Evolutionary conservation across 2,888 invertebrate genomes (phyloP).

Genomic region (Biston stratarius): DNA sequence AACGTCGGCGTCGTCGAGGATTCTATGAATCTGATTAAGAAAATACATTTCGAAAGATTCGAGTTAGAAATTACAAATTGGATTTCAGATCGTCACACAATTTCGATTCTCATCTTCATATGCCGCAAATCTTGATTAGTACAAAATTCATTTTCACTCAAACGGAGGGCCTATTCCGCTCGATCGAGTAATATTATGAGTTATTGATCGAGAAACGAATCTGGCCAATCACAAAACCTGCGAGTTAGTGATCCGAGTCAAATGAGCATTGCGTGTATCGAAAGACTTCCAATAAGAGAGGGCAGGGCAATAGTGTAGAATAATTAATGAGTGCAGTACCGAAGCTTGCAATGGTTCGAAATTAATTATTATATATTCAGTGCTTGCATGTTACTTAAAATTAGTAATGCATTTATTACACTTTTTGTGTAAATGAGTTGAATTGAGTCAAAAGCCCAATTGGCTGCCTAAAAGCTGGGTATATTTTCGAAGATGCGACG

Average conservation of each 20-base stretch:
- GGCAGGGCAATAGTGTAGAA: slow-evolving; percentile 38
- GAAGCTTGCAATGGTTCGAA: slow-evolving; percentile 10
- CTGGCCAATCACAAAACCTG: slow-evolving; percentile 42
- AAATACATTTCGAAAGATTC: slow-evolving; percentile 14
- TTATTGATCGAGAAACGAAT: slow-evolving; percentile 47
- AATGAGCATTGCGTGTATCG: slow-evolving; percentile 74
- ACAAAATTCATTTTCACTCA: slow-evolving; percentile 32
- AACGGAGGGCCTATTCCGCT: slow-evolving; percentile 27
- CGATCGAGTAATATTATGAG: slow-evolving; percentile 34
- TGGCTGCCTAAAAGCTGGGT: too few relatives aligned
- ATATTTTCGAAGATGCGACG: too few relatives aligned
- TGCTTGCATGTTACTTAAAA: too few relatives aligned
- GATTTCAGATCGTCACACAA: slow-evolving; percentile 23
- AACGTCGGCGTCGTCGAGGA: neutral
- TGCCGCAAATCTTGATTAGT: slow-evolving; percentile 34
- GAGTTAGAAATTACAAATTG: slow-evolving; percentile 25
- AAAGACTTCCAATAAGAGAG: slow-evolving; percentile 72
- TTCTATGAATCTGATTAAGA: slow-evolving; percentile 10
- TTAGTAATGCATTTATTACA: too few relatives aligned
- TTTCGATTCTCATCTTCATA: slow-evolving; percentile 30
- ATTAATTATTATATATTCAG: too few relatives aligned
- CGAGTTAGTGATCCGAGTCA: slow-evolving; percentile 64
- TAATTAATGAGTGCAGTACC: slow-evolving; percentile 24
- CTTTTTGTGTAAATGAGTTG: too few relatives aligned
- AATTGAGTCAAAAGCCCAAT: too few relatives aligned